Base-by-base conservation (phyloP, 2,888 invertebrate genomes). In the Fabriciana adippe region DNA sequence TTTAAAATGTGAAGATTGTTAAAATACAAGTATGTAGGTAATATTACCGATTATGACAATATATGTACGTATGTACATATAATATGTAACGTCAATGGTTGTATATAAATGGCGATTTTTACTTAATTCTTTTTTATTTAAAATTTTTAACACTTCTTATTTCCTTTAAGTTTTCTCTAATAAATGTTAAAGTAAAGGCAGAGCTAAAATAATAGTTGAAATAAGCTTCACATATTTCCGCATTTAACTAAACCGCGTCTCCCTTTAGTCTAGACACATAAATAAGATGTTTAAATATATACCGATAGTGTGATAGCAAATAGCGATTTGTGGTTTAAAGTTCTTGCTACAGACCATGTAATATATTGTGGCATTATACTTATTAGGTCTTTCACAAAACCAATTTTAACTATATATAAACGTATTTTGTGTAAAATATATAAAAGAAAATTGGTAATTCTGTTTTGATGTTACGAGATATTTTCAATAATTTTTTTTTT, bases 251-350 rank as follows among this genome's bases (percentile, higher is more conserved):
- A 50, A 60, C 41, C 65, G 54, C 60, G 54, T 21, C 21, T 67
- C 61, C 56, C 66, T 68, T n/a, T 47, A 64, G 75, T 75, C 76
- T 76, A 74, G 75, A 75, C 76, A 59, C 73, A 76, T 76, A 74
- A 74, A 76, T 72, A 74, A 73, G 67, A 72, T 60, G 71, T 66
- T 66, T 66, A 66, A 55, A 64, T 41, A 41, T 41, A 68, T 54
- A 59, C 65, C 62, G 48, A 62, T 55, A 35, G 59, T 51, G 16
- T 48, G 47, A 59, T 57, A 26, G 18, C 35, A 8, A 35, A 48
- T 50, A 60, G 35, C 35, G 35, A 35, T 41, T 8, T 16, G n/a
- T 13, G 31, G 13, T 16, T 50, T 31, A 16, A 60, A 61, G 13
- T 61, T 31, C 35, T 61, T 51, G 16, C 16, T 31, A 51, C 15